These are phyloP conservation scores for Philaethria dido DNA, from an alignment of 2,888 invertebrate genomes.

Conservation along the genomic window DNA sequence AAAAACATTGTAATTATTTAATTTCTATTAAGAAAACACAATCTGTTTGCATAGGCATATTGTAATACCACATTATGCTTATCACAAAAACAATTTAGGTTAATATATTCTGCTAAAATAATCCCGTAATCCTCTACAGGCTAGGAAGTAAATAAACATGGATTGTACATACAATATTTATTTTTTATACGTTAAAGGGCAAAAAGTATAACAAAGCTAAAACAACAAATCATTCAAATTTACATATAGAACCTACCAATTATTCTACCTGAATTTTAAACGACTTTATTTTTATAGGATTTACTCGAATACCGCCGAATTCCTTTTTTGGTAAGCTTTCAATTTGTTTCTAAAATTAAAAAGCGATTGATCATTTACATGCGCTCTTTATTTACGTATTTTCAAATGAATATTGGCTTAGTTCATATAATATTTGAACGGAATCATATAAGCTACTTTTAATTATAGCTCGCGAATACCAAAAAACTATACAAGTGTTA, in stretches of 20 bases:
- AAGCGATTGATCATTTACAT: conserved; percentile 34
- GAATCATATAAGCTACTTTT: conserved; percentile 1
- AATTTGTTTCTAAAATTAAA: conserved; percentile 36
- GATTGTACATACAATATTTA: too few species aligned
- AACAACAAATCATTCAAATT: conserved; percentile 47
- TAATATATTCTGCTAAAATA: conserved; percentile 32
- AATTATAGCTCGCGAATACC: neutral
- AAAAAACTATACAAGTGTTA: conserved; percentile 7
- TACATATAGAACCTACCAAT: conserved; percentile 41
- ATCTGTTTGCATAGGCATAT: conserved; percentile 4
- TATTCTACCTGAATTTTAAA: conserved; percentile 44
- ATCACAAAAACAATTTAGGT: conserved; percentile 25
- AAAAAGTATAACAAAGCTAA: conserved; percentile 39
- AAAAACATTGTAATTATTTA: neutral
- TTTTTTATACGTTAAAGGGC: conserved; percentile 35
- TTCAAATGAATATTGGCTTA: conserved; percentile 24
- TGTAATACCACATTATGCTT: conserved; percentile 12
- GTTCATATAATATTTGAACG: conserved; percentile 11
- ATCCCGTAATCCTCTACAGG: conserved; percentile 28
- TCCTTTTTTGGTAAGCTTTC: conserved; percentile 26
- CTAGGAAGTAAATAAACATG: conserved; percentile 40
- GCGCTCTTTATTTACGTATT: conserved; percentile 16
- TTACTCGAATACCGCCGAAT: conserved; percentile 28
- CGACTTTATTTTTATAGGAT: conserved; percentile 45
- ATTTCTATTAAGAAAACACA: neutral